phyloP scores from a whole-genome alignment of 2,888 invertebrate genomes.

The Polylopha cassiicola region DNA sequence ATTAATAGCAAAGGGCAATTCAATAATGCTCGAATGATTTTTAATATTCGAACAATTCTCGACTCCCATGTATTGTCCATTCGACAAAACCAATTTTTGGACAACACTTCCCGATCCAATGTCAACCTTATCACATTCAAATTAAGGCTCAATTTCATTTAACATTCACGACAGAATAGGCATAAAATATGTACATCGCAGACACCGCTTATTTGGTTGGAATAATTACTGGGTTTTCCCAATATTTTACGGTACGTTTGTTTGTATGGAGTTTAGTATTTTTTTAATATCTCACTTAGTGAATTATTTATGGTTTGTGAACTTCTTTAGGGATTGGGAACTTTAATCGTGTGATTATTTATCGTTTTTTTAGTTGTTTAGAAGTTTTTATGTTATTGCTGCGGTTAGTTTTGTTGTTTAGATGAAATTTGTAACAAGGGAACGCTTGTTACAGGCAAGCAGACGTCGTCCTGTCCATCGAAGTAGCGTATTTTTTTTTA shows the following conservation, averaged over 20 bases:
- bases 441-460: too few species aligned
- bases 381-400: constrained; percentile 1
- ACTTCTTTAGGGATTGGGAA: neutral
- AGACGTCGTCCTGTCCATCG: too few species aligned
- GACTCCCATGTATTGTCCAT: constrained; percentile 54
- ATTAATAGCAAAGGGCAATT: constrained; percentile 66
- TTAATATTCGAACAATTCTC: constrained; percentile 69
- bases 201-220: constrained; percentile 30
- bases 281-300: constrained; percentile 28
- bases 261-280: constrained; percentile 32
- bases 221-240: constrained; percentile 37
- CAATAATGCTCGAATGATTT: constrained; percentile 70
- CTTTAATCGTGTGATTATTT: neutral
- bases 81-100: constrained; percentile 50
- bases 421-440: too few species aligned
- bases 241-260: constrained; percentile 43
- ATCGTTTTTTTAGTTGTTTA: neutral
- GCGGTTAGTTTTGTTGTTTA: too few species aligned
- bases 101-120: constrained; percentile 24
- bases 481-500: too few species aligned
- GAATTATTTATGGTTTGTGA: constrained; percentile 16
- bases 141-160: constrained; percentile 26
- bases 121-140: constrained; percentile 15
- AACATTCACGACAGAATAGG: neutral
- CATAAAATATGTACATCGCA: constrained; percentile 8